Evolutionary conservation across 2,113 vertebrate genomes (phyloP).

Genomic region (Acanthisitta chloris): DNA sequence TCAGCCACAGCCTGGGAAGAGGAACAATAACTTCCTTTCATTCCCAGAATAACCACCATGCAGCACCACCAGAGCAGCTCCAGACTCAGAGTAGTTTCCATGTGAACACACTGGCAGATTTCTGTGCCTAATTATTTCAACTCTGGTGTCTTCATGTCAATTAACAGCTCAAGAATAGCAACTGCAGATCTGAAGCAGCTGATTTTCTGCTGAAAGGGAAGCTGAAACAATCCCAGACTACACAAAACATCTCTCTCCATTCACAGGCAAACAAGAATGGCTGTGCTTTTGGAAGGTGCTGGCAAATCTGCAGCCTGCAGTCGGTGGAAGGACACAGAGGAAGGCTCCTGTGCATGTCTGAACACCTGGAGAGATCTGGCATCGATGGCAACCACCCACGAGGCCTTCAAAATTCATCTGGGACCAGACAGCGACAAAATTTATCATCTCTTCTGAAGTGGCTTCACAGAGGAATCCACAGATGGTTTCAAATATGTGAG

Average conservation of each 20-base stretch:
- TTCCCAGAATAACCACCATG: neutral
- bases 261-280: neutral
- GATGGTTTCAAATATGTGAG: neutral
- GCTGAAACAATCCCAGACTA: neutral
- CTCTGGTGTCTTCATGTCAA: neutral
- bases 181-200: neutral
- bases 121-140: neutral
- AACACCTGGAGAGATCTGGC: neutral
- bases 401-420: neutral
- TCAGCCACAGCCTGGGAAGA: neutral
- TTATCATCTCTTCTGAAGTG: neutral
- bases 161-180: conserved; percentile 2
- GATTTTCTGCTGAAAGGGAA: neutral
- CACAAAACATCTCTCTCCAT: neutral
- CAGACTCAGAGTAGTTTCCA: neutral
- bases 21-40: conserved; percentile 9
- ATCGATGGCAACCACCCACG: neutral
- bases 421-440: neutral
- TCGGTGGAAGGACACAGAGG: neutral
- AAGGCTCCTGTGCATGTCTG: neutral
- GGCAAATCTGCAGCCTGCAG: neutral
- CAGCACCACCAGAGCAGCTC: neutral
- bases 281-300: neutral
- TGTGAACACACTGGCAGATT: neutral
- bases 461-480: neutral